Conservation (phyloP, 2,888 invertebrate species). For the Embidobia sp. region DNA sequence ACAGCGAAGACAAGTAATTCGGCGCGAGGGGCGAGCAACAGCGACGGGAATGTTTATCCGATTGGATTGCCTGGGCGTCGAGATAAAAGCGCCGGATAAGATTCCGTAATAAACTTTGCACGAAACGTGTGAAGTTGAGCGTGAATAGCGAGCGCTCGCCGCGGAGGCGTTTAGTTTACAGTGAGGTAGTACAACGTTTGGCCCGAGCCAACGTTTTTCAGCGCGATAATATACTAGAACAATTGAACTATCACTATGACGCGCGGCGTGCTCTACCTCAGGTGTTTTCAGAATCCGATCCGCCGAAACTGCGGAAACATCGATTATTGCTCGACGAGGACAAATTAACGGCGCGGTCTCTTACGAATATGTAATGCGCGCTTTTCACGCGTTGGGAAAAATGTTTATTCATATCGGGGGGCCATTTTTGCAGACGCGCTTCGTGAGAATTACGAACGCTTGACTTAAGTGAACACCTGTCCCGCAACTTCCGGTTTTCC, state of each 20-base stretch:
- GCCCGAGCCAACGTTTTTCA: constrained; percentile 58
- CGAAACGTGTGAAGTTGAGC: constrained; percentile 40
- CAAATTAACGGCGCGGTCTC: too few relatives aligned
- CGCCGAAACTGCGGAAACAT: constrained; percentile 23
- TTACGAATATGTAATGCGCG: too few relatives aligned
- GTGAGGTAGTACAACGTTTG: constrained; percentile 45
- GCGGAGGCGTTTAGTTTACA: constrained; percentile 41
- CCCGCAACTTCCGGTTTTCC: constrained; percentile 44
- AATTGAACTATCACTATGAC: constrained; percentile 59
- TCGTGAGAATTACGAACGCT: constrained; percentile 24
- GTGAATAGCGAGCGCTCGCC: constrained; percentile 31
- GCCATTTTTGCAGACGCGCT: constrained; percentile 1
- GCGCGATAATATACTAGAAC: constrained; percentile 60
- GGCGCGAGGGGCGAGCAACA: too few relatives aligned
- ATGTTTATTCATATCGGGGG: too few relatives aligned
- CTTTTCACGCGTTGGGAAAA: too few relatives aligned
- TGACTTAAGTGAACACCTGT: constrained; percentile 42
- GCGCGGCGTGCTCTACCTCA: constrained; percentile 32
- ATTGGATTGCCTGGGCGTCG: not conserved
- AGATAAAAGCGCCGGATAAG: constrained; percentile 17
- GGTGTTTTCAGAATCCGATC: constrained; percentile 42
- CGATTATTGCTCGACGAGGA: constrained; percentile 25
- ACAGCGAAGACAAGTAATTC: too few relatives aligned
- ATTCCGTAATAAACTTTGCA: constrained; percentile 14
- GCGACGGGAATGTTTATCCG: not conserved